Evolutionary conservation across 2,888 invertebrate genomes (phyloP), one percentile per base, ranked within the genome.

Genomic region (Troglohyphantes excavatus): DNA sequence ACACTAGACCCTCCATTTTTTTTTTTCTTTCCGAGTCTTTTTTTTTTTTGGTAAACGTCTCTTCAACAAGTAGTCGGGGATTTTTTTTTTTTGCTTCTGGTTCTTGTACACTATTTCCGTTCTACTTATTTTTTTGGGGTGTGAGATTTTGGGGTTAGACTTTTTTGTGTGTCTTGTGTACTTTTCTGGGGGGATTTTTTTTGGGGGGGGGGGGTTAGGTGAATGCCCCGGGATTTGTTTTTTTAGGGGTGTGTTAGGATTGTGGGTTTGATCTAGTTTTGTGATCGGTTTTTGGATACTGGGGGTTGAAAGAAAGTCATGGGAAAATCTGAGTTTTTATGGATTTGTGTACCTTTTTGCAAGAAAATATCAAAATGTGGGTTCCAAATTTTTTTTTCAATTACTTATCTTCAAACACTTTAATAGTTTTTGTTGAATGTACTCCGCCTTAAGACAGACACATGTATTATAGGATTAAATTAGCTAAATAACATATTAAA

Each of bases 51-150:
- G 13, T 39, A 7, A 39, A 13, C 39, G 9, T 39, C 39, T 46
- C 84, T 76, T 78, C 85, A 85, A 85, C 85, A 85, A 85, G 85
- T 85, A 78, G 85, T 53, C 26, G 26, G 29, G 13, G 46, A n/a
- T 70, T 61, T 82, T 75, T 76, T 76, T 53, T 75, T 59, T 67
- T 67, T 75, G 67, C 65, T 21, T n/a, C 63, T 83, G 23, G 26
- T 33, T 83, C 63, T 27, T 33, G 72, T 63, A n/a, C 61, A 59
- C 39, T 68, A 39, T 70, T 83, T 72, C 72, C 59, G 72, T 83
- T 11, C 78, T 33, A 68, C 19, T 85, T 85, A 39, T 85, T 75
- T n/a, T 75, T 82, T 70, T 82, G 23, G n/a, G 67, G 46, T 70
- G 43, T 43, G 39, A 53, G 53, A 39, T 9, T 43, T 46, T 73